Conservation (phyloP, 2,888 invertebrate genomes). For the Hirtodrosophila confusa region DNA sequence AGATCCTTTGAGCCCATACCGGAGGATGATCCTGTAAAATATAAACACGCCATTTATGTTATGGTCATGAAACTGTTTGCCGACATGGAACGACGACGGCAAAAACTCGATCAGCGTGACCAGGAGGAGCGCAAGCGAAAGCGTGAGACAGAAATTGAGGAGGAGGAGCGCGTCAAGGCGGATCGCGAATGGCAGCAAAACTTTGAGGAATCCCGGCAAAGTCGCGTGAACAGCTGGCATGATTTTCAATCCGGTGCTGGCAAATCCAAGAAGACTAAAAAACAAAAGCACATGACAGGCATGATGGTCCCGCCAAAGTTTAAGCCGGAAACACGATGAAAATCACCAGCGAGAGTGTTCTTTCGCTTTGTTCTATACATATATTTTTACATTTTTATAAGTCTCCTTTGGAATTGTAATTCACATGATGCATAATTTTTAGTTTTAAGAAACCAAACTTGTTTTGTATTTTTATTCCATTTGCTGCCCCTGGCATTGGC, state of each 20-base stretch:
- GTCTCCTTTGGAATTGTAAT: slow-evolving; percentile 69
- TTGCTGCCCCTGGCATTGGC: too few species aligned
- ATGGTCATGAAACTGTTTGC: slow-evolving; percentile 99
- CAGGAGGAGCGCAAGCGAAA: slow-evolving; percentile 97
- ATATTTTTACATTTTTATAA: slow-evolving; percentile 78
- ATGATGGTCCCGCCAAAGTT: slow-evolving; percentile 95
- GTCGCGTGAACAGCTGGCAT: slow-evolving; percentile 96
- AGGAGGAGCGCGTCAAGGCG: slow-evolving; percentile 93
- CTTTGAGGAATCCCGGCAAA: slow-evolving; percentile 98
- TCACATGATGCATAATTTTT: slow-evolving; percentile 67
- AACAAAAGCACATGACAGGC: slow-evolving; percentile 90
- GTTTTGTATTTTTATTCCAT: slow-evolving; percentile 8
- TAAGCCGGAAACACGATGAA: slow-evolving; percentile 94
- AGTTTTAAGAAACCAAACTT: slow-evolving; percentile 52
- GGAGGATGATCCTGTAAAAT: slow-evolving; percentile 93
- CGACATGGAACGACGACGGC: slow-evolving; percentile 96
- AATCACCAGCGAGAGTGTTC: slow-evolving; percentile 16
- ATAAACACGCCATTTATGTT: slow-evolving; percentile 97
- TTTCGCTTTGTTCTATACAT: slow-evolving; percentile 38
- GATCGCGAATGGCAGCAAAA: slow-evolving; percentile 99
- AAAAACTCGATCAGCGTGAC: slow-evolving; percentile 94
- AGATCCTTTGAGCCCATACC: slow-evolving; percentile 91
- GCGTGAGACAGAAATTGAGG: slow-evolving; percentile 96
- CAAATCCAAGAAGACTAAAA: slow-evolving; percentile 88
- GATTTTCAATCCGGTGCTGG: slow-evolving; percentile 90